A percentile compares a stretch with the other conserved stretches of the same genome.
Conservation (phyloP, 2,113 vertebrate genomes). For the Lepisosteus osseus region DNA sequence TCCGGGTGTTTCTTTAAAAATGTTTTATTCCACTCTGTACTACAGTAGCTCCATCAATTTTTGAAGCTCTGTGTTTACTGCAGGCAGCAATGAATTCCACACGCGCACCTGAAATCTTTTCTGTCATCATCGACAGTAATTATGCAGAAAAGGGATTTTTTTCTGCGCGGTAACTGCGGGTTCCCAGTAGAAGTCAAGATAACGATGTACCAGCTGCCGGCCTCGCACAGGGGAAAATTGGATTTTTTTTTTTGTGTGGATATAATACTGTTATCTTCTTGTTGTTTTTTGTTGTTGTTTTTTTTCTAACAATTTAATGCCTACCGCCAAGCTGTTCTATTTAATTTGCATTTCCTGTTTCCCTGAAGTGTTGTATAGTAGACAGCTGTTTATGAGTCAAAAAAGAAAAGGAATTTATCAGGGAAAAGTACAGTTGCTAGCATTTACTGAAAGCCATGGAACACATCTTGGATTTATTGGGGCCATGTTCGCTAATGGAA, state of each 20-base stretch:
- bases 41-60: background rate
- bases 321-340: constrained; percentile 29
- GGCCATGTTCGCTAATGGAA: too few species aligned
- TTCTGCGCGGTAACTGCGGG: background rate
- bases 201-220: constrained; percentile 13
- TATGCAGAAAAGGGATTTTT: background rate
- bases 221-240: background rate
- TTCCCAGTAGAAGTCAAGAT: constrained; percentile 1
- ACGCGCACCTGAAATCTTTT: background rate
- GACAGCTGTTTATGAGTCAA: too few species aligned
- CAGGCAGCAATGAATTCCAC: constrained; percentile 3
- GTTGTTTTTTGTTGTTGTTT: background rate
- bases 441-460: too few species aligned
- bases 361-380: background rate
- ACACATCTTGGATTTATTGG: too few species aligned
- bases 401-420: too few species aligned
- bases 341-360: background rate
- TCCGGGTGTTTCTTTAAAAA: constrained; percentile 1
- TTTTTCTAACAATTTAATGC: constrained; percentile 17
- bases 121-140: constrained; percentile 13
- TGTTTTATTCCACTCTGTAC: background rate
- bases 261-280: too few species aligned
- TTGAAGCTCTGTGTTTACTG: background rate
- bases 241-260: too few species aligned
- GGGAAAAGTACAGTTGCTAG: too few species aligned